Conservation (phyloP, 2,797 vertebrate species). For the Phoxinus dragarum region DNA sequence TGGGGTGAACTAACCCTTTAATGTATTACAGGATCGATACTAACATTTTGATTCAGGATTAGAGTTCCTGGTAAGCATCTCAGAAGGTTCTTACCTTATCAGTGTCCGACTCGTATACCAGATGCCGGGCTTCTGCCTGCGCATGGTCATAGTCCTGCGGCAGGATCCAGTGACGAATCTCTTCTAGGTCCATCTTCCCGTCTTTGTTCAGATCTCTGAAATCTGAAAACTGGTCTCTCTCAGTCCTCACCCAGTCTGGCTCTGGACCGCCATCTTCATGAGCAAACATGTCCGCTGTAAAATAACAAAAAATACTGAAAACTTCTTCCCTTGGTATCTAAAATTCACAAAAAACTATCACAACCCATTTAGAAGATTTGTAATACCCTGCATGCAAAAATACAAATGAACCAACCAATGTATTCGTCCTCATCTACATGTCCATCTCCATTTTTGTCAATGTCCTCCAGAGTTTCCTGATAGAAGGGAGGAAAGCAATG, state of each 20-base stretch:
- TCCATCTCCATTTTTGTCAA: constrained; percentile 94
- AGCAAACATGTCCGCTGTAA: constrained; percentile 97
- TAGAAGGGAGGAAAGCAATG: not conserved
- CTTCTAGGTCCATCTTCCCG: constrained; percentile 94
- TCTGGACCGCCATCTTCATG: constrained; percentile 93
- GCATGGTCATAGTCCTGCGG: constrained; percentile 97
- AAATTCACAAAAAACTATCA: not conserved
- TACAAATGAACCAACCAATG: constrained; percentile 84
- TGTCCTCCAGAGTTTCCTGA: constrained; percentile 99
- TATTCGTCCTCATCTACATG: constrained; percentile 97
- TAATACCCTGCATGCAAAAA: not conserved
- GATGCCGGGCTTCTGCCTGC: constrained; percentile 92
- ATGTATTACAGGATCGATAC: not conserved
- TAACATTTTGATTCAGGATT: not conserved
- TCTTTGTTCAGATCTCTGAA: constrained; percentile 98
- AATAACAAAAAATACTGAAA: not conserved
- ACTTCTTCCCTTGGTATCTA: not conserved
- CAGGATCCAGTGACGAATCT: constrained; percentile 97
- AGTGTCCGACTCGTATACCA: constrained; percentile 93
- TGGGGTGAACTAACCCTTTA: not conserved
- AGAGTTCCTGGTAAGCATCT: not conserved
- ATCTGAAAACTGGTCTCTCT: constrained; percentile 96
- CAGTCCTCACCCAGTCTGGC: constrained; percentile 94
- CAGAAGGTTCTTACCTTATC: constrained; percentile 84
- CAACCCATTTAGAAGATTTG: not conserved